Conservation (phyloP, 2,113 vertebrate genomes). For the Cairina moschata region DNA sequence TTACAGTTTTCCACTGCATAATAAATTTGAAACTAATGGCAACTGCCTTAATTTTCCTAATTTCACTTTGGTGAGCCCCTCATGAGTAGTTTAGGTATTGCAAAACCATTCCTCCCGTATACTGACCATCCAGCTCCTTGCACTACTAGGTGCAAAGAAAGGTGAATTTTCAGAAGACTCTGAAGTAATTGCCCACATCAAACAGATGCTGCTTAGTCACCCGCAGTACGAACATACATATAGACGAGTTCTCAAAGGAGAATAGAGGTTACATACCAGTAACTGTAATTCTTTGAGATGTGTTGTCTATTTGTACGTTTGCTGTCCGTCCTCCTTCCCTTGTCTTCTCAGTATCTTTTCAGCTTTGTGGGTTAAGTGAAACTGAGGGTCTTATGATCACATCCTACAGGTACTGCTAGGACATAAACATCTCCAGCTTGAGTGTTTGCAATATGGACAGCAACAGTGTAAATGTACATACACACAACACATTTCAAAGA, state of each 20-base stretch:
- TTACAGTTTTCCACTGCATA: neutral
- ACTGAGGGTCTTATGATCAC: neutral
- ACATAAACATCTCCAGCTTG: neutral
- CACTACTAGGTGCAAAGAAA: neutral
- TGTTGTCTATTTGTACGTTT: neutral
- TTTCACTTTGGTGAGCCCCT: neutral
- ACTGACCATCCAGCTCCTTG: neutral
- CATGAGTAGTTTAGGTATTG: neutral
- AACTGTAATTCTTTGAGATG: neutral
- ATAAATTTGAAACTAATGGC: neutral
- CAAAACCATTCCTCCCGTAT: neutral
- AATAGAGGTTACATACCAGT: neutral
- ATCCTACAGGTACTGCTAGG: neutral
- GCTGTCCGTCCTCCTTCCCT: neutral
- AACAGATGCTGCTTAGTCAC: neutral
- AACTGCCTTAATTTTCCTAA: neutral
- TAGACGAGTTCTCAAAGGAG: neutral
- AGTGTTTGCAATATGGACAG: neutral
- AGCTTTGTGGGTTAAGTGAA: neutral
- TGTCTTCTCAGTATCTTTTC: neutral
- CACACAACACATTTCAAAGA: neutral
- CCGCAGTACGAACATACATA: neutral
- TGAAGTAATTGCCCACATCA: neutral
- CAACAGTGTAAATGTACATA: neutral
- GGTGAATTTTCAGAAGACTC: neutral